Conservation (phyloP, 2,113 vertebrate species). For the Poeciliopsis turrubarensis region DNA sequence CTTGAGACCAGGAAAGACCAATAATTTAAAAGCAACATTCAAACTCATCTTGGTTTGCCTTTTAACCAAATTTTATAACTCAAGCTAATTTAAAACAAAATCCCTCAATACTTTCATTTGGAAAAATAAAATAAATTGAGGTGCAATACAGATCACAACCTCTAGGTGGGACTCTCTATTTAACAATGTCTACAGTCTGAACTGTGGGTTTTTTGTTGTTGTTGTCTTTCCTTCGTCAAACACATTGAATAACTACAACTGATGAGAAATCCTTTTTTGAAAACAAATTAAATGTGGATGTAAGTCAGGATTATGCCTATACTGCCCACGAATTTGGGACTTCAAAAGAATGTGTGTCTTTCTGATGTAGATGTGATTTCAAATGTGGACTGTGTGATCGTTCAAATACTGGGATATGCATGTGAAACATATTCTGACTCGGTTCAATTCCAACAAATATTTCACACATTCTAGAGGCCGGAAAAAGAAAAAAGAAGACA, state of each 20-base stretch:
- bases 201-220: not conserved
- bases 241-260: not conserved
- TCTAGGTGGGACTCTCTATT: slow-evolving; percentile 54
- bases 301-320: not conserved
- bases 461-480: slow-evolving; percentile 54
- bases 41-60: too few relatives aligned
- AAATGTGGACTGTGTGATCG: not conserved
- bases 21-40: too few relatives aligned
- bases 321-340: not conserved
- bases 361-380: not conserved
- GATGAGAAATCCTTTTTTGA: not conserved
- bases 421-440: slow-evolving; percentile 58
- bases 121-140: not conserved
- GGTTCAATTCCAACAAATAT: slow-evolving; percentile 36
- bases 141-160: slow-evolving; percentile 35
- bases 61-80: too few relatives aligned
- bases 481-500: slow-evolving; percentile 48
- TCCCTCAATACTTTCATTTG: not conserved
- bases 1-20: too few relatives aligned
- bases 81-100: not conserved
- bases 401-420: slow-evolving; percentile 45
- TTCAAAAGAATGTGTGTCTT: too few relatives aligned
- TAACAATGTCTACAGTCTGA: slow-evolving; percentile 13
- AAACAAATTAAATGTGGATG: not conserved
- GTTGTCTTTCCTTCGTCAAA: not conserved